phyloP scores from a whole-genome alignment of 2,113 vertebrate genomes.

The Todiramphus chloris region DNA sequence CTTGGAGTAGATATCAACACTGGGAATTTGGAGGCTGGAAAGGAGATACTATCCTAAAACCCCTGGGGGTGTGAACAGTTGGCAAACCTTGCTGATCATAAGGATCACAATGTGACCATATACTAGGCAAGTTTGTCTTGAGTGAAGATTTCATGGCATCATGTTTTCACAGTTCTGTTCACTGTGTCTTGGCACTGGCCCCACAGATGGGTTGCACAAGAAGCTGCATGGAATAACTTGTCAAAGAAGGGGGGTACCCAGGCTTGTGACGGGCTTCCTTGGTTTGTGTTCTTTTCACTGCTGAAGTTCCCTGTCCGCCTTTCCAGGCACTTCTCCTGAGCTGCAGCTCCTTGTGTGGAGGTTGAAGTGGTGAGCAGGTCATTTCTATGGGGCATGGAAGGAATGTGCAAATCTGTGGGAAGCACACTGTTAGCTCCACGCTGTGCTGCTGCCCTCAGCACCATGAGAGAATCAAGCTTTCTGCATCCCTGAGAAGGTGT shows the following conservation, averaged over 20 bases:
- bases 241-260: not conserved
- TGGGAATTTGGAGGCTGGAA: not conserved
- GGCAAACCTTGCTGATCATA: not conserved
- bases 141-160: not conserved
- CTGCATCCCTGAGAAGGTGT: not conserved
- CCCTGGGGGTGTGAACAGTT: not conserved
- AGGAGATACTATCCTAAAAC: not conserved
- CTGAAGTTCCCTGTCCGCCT: not conserved
- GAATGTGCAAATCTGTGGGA: slow-evolving; percentile 5
- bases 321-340: not conserved
- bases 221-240: not conserved
- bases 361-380: not conserved
- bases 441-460: rapidly evolving
- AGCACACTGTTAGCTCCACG: not conserved
- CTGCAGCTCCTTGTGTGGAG: not conserved
- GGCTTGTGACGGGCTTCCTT: not conserved
- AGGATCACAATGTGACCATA: not conserved
- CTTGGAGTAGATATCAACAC: not conserved
- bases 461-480: not conserved
- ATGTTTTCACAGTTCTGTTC: not conserved
- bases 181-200: not conserved
- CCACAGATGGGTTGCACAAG: not conserved
- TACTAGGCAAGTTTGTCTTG: not conserved
- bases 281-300: not conserved
- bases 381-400: not conserved